These are phyloP conservation scores for Odocoileus hemionus DNA, from an alignment of 2,113 vertebrate species.

Conservation along the genomic window DNA sequence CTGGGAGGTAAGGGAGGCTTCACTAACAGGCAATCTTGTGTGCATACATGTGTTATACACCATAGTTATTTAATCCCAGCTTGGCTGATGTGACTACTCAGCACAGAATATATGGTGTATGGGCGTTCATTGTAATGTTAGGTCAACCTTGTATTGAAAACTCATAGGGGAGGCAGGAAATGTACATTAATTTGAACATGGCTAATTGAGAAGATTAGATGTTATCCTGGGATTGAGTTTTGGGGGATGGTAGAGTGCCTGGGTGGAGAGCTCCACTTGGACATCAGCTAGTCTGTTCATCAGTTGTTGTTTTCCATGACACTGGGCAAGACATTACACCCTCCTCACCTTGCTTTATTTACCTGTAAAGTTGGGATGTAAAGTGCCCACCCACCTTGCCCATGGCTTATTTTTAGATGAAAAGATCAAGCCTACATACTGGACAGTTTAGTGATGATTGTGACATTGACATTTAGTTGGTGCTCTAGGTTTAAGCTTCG, in stretches of 20 bases:
- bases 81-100: not conserved
- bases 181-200: not conserved
- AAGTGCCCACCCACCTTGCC: not conserved
- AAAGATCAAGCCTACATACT: not conserved
- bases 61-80: not conserved
- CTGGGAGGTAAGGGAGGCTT: not conserved
- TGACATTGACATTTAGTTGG: too few relatives aligned
- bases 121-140: not conserved
- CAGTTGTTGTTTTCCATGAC: not conserved
- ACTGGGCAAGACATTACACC: not conserved
- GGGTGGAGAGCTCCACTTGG: not conserved
- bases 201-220: not conserved
- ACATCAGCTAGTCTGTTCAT: not conserved
- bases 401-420: not conserved
- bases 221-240: not conserved
- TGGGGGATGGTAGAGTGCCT: not conserved
- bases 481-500: not conserved
- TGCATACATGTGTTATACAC: not conserved
- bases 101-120: not conserved
- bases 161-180: not conserved
- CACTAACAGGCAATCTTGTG: not conserved
- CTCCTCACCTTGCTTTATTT: not conserved
- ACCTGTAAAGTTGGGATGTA: not conserved
- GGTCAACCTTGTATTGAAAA: not conserved
- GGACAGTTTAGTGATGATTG: accelerated